Percentiles rank a stretch among this genome's conserved stretches.
Conservation (phyloP, 2,113 vertebrate genomes). For the Trichomycterus rosablanca region DNA sequence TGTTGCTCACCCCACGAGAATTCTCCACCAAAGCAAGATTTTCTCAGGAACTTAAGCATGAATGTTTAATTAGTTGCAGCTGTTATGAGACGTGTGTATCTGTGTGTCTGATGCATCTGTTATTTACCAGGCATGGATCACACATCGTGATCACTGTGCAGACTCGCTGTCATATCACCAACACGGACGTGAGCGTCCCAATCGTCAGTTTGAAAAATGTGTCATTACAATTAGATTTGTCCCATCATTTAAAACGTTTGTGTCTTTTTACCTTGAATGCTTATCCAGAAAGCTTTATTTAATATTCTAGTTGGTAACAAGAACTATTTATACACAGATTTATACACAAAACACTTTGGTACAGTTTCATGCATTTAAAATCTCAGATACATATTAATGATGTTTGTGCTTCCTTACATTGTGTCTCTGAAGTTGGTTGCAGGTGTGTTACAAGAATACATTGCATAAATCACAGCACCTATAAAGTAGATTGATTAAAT, state of each 20-base stretch:
- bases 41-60: slow-evolving; percentile 59
- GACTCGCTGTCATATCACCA: neutral
- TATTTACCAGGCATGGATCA: slow-evolving; percentile 24
- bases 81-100: slow-evolving; percentile 49
- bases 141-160: slow-evolving; percentile 13
- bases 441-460: too few relatives aligned
- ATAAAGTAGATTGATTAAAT: too few relatives aligned
- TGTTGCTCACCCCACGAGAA: slow-evolving; percentile 26
- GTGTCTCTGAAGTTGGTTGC: too few relatives aligned
- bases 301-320: too few relatives aligned
- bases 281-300: neutral
- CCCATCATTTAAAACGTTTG: neutral
- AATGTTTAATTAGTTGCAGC: slow-evolving; percentile 58
- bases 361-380: too few relatives aligned
- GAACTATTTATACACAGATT: too few relatives aligned
- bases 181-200: slow-evolving; percentile 7
- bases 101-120: slow-evolving; percentile 30
- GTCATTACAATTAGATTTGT: neutral
- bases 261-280: neutral
- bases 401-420: too few relatives aligned
- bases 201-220: slow-evolving; percentile 5
- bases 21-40: slow-evolving; percentile 46
- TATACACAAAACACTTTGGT: too few relatives aligned
- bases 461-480: too few relatives aligned
- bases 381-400: too few relatives aligned